phyloP scores from a whole-genome alignment of 2,113 vertebrate species.

The Ameiurus melas region DNA sequence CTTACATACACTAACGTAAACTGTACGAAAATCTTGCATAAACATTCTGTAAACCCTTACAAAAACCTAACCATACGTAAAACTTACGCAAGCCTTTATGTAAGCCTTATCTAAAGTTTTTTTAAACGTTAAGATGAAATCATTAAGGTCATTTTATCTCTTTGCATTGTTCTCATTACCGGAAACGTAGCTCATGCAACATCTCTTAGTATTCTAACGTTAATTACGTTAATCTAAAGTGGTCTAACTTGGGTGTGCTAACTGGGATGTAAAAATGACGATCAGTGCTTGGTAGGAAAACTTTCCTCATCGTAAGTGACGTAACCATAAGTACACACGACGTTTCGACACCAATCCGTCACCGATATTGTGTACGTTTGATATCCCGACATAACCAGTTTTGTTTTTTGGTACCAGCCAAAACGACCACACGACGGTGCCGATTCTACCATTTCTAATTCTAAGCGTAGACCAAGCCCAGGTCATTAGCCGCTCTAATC shows the following conservation, averaged over 20 bases:
- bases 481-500: background rate
- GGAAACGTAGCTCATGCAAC: background rate
- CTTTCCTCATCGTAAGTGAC: background rate
- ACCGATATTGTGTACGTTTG: background rate
- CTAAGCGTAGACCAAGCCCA: background rate
- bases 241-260: background rate
- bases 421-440: background rate
- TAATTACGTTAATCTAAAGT: background rate
- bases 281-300: background rate
- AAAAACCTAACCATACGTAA: background rate
- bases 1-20: background rate
- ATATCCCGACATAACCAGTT: background rate
- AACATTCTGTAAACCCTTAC: background rate
- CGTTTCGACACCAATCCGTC: no score
- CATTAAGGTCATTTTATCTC: background rate
- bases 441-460: constrained; percentile 12
- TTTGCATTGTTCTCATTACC: background rate
- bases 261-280: background rate
- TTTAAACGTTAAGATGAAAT: background rate
- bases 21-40: background rate
- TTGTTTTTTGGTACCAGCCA: constrained; percentile 21
- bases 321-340: background rate
- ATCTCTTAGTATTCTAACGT: background rate
- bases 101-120: background rate
- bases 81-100: background rate